Evolutionary conservation across 2,888 invertebrate genomes (phyloP).

Genomic region (Coleophora flavipennella): DNA sequence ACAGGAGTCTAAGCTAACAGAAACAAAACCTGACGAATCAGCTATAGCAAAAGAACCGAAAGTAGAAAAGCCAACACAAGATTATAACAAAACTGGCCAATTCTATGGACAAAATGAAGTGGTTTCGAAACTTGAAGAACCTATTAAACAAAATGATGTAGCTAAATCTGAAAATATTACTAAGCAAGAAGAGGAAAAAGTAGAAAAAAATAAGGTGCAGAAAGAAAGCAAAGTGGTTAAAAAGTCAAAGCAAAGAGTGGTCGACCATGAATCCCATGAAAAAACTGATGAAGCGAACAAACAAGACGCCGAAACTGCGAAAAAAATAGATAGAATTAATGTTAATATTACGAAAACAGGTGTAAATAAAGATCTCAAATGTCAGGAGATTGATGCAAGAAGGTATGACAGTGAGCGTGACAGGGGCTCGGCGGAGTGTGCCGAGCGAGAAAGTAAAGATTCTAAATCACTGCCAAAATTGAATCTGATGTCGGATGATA

Average conservation of each 20-base stretch:
- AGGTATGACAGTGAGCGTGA: constrained; percentile 25
- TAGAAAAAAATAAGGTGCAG: not conserved
- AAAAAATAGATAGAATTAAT: constrained; percentile 18
- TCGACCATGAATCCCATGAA: not conserved
- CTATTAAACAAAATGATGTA: not conserved
- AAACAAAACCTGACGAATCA: not conserved
- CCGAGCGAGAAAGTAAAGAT: constrained; percentile 29
- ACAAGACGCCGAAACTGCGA: constrained; percentile 2
- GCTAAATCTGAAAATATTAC: constrained; percentile 1
- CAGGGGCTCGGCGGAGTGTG: constrained; percentile 21
- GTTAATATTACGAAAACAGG: constrained; percentile 22
- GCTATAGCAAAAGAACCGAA: not conserved
- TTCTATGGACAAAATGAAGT: not conserved
- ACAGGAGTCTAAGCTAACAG: not conserved
- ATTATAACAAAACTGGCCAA: not conserved
- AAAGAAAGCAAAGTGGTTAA: not conserved
- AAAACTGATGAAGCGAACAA: constrained; percentile 1
- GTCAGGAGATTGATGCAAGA: constrained; percentile 20
- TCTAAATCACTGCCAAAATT: constrained; percentile 46
- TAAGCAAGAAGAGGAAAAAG: not conserved
- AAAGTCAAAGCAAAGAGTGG: not conserved
- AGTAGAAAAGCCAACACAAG: not conserved
- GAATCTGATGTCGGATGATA: constrained; percentile 39
- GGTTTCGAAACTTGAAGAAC: not conserved
- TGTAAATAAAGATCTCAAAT: constrained; percentile 27